Evolutionary conservation across 2,797 vertebrate species (phyloP).

Genomic region (Anguilla anguilla): DNA sequence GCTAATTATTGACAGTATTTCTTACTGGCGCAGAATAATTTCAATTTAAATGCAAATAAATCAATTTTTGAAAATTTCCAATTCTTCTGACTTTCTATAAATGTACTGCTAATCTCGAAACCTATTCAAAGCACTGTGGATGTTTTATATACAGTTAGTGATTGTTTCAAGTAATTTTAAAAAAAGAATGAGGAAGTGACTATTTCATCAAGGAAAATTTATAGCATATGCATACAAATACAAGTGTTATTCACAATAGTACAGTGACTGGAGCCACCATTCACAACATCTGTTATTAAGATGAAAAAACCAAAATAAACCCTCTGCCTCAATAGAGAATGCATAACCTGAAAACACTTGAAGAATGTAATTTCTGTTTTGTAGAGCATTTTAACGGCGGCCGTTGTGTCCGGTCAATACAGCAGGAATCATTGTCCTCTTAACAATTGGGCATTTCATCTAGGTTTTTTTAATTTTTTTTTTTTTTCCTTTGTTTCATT

Average conservation of each 20-base stretch:
- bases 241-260: neutral
- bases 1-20: slow-evolving; percentile 15
- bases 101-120: slow-evolving; percentile 1
- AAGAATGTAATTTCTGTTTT: slow-evolving; percentile 14
- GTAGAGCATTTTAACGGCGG: neutral
- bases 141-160: neutral
- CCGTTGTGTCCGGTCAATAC: slow-evolving; percentile 10
- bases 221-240: neutral
- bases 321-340: neutral
- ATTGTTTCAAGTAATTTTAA: neutral
- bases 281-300: neutral
- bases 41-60: slow-evolving; percentile 31
- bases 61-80: neutral
- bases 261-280: neutral
- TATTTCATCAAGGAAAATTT: neutral
- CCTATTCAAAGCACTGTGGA: neutral
- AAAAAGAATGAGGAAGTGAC: neutral
- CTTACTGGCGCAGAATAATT: neutral
- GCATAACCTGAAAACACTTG: neutral
- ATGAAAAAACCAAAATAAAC: neutral
- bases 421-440: slow-evolving; percentile 18
- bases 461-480: slow-evolving; percentile 1
- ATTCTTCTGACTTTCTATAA: neutral
- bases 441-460: slow-evolving; percentile 8
- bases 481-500: neutral